Conservation (phyloP, 2,888 invertebrate genomes). For the Drosophila flavopinicola region DNA sequence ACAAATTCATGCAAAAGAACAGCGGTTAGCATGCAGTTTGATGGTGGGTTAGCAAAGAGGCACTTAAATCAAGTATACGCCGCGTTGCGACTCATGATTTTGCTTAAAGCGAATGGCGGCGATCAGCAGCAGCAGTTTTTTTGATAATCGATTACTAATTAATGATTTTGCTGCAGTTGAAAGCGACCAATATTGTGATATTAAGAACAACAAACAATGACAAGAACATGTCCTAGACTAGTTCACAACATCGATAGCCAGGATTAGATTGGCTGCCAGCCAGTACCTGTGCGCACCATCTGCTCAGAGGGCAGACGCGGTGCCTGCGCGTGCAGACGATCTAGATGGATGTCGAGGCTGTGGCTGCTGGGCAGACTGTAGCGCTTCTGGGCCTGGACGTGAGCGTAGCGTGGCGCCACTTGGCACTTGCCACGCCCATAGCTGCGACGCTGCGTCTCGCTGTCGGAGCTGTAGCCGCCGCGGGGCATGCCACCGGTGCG, state of each 20-base stretch:
- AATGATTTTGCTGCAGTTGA: conserved; percentile 15
- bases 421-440: conserved; percentile 23
- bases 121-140: conserved; percentile 8
- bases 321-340: conserved; percentile 82
- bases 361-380: conserved; percentile 83
- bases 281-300: conserved; percentile 70
- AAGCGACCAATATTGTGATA: conserved; percentile 11
- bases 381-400: conserved; percentile 82
- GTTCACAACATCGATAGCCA: conserved; percentile 67
- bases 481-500: conserved; percentile 71
- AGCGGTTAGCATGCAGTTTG: conserved; percentile 48
- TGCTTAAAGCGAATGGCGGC: conserved; percentile 31
- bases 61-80: conserved; percentile 43
- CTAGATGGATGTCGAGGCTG: conserved; percentile 82
- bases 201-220: conserved; percentile 61
- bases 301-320: conserved; percentile 73
- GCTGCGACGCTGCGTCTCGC: conserved; percentile 62
- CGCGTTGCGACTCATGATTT: conserved; percentile 17
- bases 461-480: conserved; percentile 80
- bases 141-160: neutral
- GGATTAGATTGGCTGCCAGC: conserved; percentile 5
- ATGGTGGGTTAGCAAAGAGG: conserved; percentile 31
- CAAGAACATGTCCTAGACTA: conserved; percentile 61
- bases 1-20: conserved; percentile 45
- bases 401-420: conserved; percentile 34